Evolutionary conservation across 2,888 invertebrate genomes (phyloP), one percentile per base, ranked within the genome.

Genomic region (Schizotus pectinicornis): DNA sequence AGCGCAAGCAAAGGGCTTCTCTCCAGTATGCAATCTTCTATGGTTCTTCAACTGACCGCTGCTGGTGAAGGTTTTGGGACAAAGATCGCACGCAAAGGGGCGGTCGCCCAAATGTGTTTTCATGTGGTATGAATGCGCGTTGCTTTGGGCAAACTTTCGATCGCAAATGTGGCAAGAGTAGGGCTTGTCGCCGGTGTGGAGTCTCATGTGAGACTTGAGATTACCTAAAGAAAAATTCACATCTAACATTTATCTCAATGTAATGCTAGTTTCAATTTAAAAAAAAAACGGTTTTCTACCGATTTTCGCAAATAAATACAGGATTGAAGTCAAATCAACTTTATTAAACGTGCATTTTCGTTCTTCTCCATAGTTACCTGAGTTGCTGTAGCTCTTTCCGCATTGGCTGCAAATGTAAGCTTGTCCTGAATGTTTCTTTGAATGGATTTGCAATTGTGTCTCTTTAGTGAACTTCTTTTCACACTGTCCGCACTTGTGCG

Each of bases 111-210:
- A 56, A 36, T 68, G 68, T 6, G 65, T 68, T 56, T 67, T 68
- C 62, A 66, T 66, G 37, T 68, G 68, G 14, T 67, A 67, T 7
- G 67, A 63, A 59, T 66, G 64, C 6, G 64, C 62, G 11, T 62
- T 62, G 35, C 63, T 72, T 64, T 67, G 71, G 61, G 42, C 69
- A 68, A 67, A 74, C 65, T 65, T 67, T 52, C 67, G 60, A 8
- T 59, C 63, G 51, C 74, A 74, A 52, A 70, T 70, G 43, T 72
- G 68, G 38, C 74, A 22, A 5, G 22, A 2, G 22, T 22, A 73
- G 1, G 73, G 73, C 41, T 69, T 70, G 49, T 71, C 70, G 3
- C 74, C 71, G 30, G 70, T 62, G 62, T 72, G 72, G 51, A 71
- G 62, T 59, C 70, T 43, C 63, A 72, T 64, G 53, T 71, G 64